These are phyloP conservation scores for Lepidonotus clava DNA, from an alignment of 2,888 invertebrate species.

Conservation along the genomic window DNA sequence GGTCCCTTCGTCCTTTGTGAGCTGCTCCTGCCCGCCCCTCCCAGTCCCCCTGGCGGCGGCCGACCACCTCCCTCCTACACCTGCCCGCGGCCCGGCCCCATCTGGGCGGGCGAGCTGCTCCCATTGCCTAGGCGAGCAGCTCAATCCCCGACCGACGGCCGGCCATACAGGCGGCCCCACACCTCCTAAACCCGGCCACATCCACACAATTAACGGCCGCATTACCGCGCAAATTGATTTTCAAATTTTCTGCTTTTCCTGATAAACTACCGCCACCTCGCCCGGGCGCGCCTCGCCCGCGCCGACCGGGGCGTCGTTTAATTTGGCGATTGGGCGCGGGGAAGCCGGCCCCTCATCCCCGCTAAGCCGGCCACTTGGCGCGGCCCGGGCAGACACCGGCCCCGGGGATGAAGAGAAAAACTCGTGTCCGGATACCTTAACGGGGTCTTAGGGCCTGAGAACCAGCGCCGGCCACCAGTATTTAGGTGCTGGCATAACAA, in stretches of 20 bases:
- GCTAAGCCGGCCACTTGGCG: constrained; percentile 43
- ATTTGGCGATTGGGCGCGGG: constrained; percentile 25
- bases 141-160: background rate
- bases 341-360: constrained; percentile 2
- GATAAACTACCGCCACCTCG: constrained; percentile 23
- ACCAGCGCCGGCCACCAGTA: constrained; percentile 11
- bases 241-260: constrained; percentile 48
- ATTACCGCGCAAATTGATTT: constrained; percentile 41
- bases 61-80: background rate
- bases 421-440: constrained; percentile 31
- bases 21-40: background rate
- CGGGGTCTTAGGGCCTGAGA: constrained; percentile 17
- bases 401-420: constrained; percentile 6
- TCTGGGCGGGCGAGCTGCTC: background rate
- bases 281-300: background rate
- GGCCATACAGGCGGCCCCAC: background rate
- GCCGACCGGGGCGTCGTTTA: constrained; percentile 27
- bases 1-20: background rate
- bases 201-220: constrained; percentile 47
- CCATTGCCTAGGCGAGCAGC: background rate
- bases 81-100: background rate
- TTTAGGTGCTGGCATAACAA: constrained; percentile 50
- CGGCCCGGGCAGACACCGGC: background rate
- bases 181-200: constrained; percentile 30
- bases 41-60: background rate